A percentile compares a stretch with the other conserved stretches of the same genome.
Conservation (phyloP, 2,113 vertebrate species). For the Artemisiospiza belli region DNA sequence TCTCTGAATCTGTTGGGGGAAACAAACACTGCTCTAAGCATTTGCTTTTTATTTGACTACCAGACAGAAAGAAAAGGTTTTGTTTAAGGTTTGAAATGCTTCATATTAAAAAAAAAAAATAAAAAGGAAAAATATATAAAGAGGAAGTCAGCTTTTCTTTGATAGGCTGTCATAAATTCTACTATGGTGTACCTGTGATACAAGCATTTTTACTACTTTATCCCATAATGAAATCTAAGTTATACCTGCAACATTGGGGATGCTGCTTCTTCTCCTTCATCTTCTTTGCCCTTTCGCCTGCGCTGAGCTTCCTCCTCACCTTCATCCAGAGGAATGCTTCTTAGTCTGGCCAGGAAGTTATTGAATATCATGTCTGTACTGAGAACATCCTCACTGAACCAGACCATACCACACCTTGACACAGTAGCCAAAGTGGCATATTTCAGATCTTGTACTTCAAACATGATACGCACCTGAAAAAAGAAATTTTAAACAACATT, state of each 20-base stretch:
- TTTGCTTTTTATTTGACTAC: neutral
- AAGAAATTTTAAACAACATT: neutral
- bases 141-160: neutral
- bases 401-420: conserved; percentile 98
- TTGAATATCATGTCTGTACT: conserved; percentile 99
- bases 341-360: conserved; percentile 93
- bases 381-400: conserved; percentile 98
- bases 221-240: neutral
- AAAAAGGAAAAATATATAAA: neutral
- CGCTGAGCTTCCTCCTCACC: conserved; percentile 96
- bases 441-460: conserved; percentile 97
- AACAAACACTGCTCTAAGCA: neutral
- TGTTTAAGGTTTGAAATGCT: neutral
- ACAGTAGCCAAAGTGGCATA: conserved; percentile 97
- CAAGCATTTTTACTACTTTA: neutral
- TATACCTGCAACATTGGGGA: conserved; percentile 96
- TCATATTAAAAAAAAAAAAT: neutral
- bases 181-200: neutral
- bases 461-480: conserved; percentile 94
- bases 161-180: neutral
- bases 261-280: conserved; percentile 90
- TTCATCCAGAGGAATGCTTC: conserved; percentile 94
- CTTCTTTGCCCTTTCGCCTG: conserved; percentile 89
- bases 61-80: neutral
- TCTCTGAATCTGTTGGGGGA: conserved; percentile 87